Percentiles rank a stretch among this genome's conserved stretches.
phyloP scores from a whole-genome alignment of 2,113 vertebrate species.

The Neoarius graeffei region DNA sequence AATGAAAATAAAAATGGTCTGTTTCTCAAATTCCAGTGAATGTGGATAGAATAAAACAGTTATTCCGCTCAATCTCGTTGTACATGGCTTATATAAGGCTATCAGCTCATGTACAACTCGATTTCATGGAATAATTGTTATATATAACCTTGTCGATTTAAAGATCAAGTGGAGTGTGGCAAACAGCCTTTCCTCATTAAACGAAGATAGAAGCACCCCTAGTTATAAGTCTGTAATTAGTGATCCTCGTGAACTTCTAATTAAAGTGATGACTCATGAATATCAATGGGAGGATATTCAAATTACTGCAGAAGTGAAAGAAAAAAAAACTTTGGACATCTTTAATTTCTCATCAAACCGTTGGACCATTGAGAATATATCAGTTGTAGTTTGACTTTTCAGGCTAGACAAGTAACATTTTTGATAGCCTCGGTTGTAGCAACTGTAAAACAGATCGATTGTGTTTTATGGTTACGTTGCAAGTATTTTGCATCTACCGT shows the following conservation, averaged over 20 bases:
- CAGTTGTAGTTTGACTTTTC: background rate
- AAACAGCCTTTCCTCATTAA: slow-evolving; percentile 10
- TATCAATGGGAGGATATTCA: background rate
- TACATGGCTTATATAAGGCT: no score
- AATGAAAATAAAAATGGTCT: no score
- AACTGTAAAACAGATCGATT: slow-evolving; percentile 16
- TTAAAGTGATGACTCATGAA: slow-evolving; percentile 5
- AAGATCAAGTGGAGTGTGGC: slow-evolving; percentile 1
- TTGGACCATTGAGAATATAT: background rate
- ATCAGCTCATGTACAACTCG: no score
- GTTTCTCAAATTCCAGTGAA: no score
- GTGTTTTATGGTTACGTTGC: slow-evolving; percentile 37
- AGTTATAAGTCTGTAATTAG: background rate
- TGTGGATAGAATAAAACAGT: no score
- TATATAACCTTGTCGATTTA: background rate
- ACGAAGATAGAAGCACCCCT: background rate
- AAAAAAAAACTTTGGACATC: background rate
- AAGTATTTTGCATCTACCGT: background rate
- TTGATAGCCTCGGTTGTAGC: background rate
- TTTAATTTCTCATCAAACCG: background rate
- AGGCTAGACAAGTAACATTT: background rate
- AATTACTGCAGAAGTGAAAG: background rate
- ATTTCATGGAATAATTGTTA: no score
- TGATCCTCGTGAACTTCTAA: background rate
- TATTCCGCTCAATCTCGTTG: no score